Percentiles rank a stretch among this genome's conserved stretches.
These are phyloP conservation scores for Lycocorax pyrrhopterus DNA, from an alignment of 2,113 vertebrate genomes.

Conservation along the genomic window DNA sequence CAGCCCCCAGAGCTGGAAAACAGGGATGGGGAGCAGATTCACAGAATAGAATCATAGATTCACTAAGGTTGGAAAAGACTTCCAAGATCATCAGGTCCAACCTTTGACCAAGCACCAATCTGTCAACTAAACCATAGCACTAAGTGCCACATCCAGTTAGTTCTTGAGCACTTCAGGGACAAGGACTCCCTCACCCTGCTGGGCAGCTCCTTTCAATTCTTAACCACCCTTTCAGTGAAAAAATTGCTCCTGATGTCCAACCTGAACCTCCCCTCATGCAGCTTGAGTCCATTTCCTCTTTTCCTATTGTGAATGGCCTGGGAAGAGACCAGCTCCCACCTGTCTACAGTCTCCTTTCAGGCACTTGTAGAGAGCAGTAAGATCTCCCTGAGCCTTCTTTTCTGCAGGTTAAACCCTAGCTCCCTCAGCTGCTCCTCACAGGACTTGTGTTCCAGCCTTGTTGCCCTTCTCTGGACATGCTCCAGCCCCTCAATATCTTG, in stretches of 20 bases:
- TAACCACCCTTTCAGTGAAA: background rate
- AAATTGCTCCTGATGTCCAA: background rate
- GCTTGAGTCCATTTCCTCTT: background rate
- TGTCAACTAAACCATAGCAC: background rate
- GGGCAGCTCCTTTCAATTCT: background rate
- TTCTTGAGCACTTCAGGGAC: background rate
- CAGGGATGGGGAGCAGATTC: background rate
- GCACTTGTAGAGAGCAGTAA: background rate
- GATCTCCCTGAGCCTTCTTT: background rate
- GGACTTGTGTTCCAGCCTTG: background rate
- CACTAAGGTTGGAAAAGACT: background rate
- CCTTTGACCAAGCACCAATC: background rate
- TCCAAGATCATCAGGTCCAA: background rate
- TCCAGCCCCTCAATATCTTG: background rate
- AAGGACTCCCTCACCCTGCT: background rate
- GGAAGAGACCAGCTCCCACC: background rate
- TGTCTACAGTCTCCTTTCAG: background rate
- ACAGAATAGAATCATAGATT: background rate
- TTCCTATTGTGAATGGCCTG: fast-evolving
- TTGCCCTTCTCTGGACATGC: background rate
- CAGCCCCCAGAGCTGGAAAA: background rate
- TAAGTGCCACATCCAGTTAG: background rate
- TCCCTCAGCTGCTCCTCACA: background rate
- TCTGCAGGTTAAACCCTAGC: background rate
- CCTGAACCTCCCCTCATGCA: background rate